Evolutionary conservation across 2,797 vertebrate species (phyloP).

Genomic region (Tapera naevia): DNA sequence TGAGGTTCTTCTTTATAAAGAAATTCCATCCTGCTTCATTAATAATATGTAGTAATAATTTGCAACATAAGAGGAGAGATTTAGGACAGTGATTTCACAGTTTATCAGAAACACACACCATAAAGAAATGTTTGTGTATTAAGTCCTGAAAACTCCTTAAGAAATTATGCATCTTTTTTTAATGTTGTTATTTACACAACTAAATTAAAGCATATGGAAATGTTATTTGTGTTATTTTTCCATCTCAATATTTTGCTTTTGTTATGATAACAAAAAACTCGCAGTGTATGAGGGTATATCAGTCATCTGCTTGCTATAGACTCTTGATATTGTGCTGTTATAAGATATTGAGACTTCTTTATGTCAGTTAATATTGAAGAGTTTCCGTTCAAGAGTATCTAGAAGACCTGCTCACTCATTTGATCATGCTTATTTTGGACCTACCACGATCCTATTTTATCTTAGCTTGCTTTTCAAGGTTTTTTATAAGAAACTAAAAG

Average conservation of each 20-base stretch:
- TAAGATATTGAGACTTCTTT: background rate
- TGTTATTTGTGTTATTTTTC: background rate
- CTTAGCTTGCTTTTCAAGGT: background rate
- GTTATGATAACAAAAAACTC: background rate
- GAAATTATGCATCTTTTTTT: background rate
- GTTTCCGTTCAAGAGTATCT: background rate
- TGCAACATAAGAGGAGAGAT: background rate
- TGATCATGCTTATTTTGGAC: background rate
- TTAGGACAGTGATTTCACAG: background rate
- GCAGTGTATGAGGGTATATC: background rate
- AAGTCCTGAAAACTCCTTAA: background rate
- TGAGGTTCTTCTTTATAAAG: background rate
- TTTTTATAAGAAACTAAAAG: background rate
- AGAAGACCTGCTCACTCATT: background rate
- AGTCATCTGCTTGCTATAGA: background rate
- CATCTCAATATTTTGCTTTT: background rate
- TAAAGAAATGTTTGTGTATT: conserved; percentile 3
- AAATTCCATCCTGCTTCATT: background rate
- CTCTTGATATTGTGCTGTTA: background rate
- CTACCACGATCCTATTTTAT: background rate
- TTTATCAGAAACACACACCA: background rate
- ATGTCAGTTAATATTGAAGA: background rate
- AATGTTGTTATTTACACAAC: background rate
- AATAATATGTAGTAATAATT: background rate
- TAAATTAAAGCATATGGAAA: background rate